phyloP scores from a whole-genome alignment of 2,113 vertebrate genomes.

The Dissostichus mawsoni region DNA sequence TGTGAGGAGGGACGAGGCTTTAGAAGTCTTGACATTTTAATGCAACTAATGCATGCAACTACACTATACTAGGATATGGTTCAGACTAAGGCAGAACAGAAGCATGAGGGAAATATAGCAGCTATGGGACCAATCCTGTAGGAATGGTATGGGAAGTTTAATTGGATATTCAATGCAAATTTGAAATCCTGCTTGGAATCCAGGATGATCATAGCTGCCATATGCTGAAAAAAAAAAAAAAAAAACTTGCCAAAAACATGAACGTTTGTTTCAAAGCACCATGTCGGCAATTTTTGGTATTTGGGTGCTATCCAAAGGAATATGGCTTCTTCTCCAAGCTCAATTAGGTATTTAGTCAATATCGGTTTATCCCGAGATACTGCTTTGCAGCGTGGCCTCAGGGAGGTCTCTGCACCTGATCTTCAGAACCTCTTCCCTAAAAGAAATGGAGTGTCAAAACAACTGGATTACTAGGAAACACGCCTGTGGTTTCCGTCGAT shows the following conservation, averaged over 20 bases:
- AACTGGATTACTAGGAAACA: slow-evolving; percentile 2
- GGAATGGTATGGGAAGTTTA: background rate
- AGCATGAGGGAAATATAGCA: background rate
- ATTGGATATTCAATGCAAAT: background rate
- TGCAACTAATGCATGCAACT: slow-evolving; percentile 15
- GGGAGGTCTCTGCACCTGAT: background rate
- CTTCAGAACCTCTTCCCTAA: background rate
- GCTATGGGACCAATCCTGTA: background rate
- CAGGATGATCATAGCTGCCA: background rate
- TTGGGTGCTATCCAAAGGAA: no score
- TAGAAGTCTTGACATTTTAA: slow-evolving; percentile 24
- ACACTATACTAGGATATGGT: background rate
- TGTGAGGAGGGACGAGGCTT: background rate
- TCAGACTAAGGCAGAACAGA: background rate
- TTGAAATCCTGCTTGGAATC: background rate
- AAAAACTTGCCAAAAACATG: no score
- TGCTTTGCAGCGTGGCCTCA: background rate
- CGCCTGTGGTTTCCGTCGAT: slow-evolving; percentile 6
- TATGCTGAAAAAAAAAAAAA: background rate
- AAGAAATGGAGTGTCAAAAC: background rate
- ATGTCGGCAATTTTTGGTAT: no score
- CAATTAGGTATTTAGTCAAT: background rate
- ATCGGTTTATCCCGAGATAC: background rate
- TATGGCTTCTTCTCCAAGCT: background rate
- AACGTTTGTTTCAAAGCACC: no score